These are phyloP conservation scores for Chalcis sispes DNA, from an alignment of 2,888 invertebrate species.

Conservation along the genomic window DNA sequence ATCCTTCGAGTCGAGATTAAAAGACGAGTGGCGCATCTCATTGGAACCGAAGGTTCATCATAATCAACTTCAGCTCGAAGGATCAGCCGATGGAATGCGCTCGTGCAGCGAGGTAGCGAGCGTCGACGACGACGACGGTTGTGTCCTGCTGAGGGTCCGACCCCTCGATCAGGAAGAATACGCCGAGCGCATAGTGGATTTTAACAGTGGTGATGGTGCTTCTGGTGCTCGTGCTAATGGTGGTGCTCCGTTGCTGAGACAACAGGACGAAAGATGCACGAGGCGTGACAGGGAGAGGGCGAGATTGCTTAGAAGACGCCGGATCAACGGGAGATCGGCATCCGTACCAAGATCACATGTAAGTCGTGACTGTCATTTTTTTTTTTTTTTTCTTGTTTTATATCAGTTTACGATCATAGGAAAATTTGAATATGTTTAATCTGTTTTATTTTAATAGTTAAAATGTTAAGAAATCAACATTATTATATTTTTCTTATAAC, in stretches of 20 bases:
- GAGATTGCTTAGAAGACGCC: slow-evolving; percentile 71
- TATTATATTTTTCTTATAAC: too few species aligned
- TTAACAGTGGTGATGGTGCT: slow-evolving; percentile 7
- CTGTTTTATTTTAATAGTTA: too few species aligned
- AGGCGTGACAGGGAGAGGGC: slow-evolving; percentile 74
- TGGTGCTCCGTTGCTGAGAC: slow-evolving; percentile 58
- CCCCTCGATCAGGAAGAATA: slow-evolving; percentile 59
- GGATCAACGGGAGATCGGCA: slow-evolving; percentile 73
- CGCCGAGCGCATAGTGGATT: not conserved
- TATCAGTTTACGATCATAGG: not conserved
- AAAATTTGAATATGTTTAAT: too few species aligned
- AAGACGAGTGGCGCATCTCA: slow-evolving; percentile 49
- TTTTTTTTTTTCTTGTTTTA: too few species aligned
- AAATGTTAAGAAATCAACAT: too few species aligned
- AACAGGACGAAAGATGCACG: slow-evolving; percentile 69
- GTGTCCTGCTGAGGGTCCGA: slow-evolving; percentile 70
- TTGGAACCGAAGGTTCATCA: slow-evolving; percentile 56
- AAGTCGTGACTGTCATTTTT: slow-evolving; percentile 62
- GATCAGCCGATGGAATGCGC: slow-evolving; percentile 61
- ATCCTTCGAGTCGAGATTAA: slow-evolving; percentile 63
- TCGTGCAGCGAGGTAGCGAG: slow-evolving; percentile 63
- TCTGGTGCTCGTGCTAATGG: slow-evolving; percentile 38
- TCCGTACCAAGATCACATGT: slow-evolving; percentile 74
- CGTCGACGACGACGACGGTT: slow-evolving; percentile 67
- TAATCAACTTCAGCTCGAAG: slow-evolving; percentile 61